Conservation (phyloP, 2,888 invertebrate species). For the Trichacis sp. region DNA sequence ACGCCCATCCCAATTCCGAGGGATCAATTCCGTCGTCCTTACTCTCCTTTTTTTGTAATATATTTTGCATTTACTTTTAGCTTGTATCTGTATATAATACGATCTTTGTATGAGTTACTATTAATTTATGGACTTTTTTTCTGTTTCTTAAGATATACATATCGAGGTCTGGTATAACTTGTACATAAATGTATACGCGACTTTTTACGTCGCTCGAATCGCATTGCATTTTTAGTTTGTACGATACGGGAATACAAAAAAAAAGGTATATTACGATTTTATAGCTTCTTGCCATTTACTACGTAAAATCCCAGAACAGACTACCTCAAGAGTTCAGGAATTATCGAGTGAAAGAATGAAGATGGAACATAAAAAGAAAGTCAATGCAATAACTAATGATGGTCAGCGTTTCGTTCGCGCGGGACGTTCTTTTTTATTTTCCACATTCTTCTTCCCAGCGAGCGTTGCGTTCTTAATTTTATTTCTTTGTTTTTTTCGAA, state of each 20-base stretch:
- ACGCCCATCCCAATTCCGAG: neutral
- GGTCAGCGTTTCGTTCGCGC: constrained; percentile 51
- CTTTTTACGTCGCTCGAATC: constrained; percentile 17
- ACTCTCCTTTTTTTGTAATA: constrained; percentile 28
- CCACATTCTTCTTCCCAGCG: constrained; percentile 11
- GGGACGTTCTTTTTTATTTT: constrained; percentile 34
- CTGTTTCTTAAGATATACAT: neutral
- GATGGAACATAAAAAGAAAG: constrained; percentile 55
- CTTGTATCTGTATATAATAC: constrained; percentile 19
- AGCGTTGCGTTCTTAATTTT: neutral
- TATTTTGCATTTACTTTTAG: constrained; percentile 25
- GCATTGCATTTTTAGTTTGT: constrained; percentile 24
- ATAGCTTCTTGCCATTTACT: constrained; percentile 65
- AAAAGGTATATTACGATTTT: constrained; percentile 50
- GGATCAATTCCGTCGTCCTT: too few relatives aligned
- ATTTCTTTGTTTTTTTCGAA: neutral
- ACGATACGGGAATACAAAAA: constrained; percentile 15
- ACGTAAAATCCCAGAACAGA: constrained; percentile 65
- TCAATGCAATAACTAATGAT: constrained; percentile 63
- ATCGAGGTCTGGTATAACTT: constrained; percentile 34
- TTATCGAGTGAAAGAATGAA: constrained; percentile 60
- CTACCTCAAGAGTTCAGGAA: constrained; percentile 69
- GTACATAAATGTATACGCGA: constrained; percentile 40
- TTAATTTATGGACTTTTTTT: neutral
- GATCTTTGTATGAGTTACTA: neutral